phyloP scores from a whole-genome alignment of 2,888 invertebrate species.

The Lasioglossum zephyrum region DNA sequence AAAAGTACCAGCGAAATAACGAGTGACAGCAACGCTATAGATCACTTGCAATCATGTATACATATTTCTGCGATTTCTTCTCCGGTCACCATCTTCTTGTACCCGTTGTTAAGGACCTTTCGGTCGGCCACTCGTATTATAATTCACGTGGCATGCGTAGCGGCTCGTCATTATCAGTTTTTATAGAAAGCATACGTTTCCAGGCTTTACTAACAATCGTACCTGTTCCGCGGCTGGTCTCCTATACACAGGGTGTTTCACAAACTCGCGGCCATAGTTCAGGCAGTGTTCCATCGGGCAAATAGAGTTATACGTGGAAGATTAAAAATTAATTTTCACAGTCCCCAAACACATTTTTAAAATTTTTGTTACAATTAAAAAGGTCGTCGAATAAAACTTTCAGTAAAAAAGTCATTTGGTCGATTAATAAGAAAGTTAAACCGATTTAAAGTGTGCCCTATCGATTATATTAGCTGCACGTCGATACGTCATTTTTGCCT shows the following conservation, averaged over 20 bases:
- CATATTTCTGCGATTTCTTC: not conserved
- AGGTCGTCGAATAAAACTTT: too few relatives aligned
- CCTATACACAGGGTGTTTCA: not conserved
- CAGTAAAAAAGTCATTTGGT: not conserved
- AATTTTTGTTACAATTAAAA: too few relatives aligned
- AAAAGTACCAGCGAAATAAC: not conserved
- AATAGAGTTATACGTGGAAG: too few relatives aligned
- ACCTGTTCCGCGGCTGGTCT: not conserved
- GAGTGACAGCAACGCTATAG: not conserved
- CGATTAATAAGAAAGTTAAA: too few relatives aligned
- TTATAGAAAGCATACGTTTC: constrained; percentile 4
- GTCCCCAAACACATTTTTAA: not conserved
- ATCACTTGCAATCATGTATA: not conserved
- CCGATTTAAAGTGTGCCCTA: not conserved
- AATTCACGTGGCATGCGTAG: not conserved
- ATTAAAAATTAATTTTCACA: not conserved
- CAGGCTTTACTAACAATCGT: not conserved
- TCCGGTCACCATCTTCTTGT: not conserved
- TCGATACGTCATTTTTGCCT: too few relatives aligned
- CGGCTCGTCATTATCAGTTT: not conserved
- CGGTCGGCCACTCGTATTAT: not conserved
- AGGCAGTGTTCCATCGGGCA: too few relatives aligned
- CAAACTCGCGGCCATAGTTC: too few relatives aligned
- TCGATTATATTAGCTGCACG: not conserved
- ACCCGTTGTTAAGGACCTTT: not conserved